Conservation (phyloP, 2,113 vertebrate species). For the Macaca mulatta region DNA sequence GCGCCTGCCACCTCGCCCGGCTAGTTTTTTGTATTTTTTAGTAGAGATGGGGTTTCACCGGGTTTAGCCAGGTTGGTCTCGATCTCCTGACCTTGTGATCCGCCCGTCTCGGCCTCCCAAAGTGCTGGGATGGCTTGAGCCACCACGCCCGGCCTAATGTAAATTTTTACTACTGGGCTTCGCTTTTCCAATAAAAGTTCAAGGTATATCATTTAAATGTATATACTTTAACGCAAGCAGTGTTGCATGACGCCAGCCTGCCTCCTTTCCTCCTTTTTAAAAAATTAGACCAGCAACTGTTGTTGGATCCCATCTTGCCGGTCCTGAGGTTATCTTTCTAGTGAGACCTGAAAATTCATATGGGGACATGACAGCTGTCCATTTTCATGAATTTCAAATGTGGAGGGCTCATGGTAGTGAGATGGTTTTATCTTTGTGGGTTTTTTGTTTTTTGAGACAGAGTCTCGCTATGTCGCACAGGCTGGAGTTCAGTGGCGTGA, state of each 20-base stretch:
- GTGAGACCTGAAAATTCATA: not conserved
- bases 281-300: not conserved
- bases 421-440: not conserved
- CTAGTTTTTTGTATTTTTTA: too few relatives aligned
- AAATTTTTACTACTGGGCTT: not conserved
- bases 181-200: not conserved
- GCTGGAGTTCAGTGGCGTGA: too few relatives aligned
- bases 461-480: too few relatives aligned
- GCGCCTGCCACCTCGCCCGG: too few relatives aligned
- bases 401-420: not conserved
- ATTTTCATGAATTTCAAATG: rapidly evolving
- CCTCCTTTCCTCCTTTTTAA: not conserved
- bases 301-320: not conserved
- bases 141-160: too few relatives aligned
- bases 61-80: too few relatives aligned
- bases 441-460: too few relatives aligned
- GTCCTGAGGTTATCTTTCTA: not conserved
- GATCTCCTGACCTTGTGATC: too few relatives aligned
- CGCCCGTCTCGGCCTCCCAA: too few relatives aligned
- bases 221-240: too few relatives aligned
- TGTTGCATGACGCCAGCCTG: not conserved
- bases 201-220: not conserved
- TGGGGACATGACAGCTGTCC: not conserved
- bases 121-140: too few relatives aligned
- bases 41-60: too few relatives aligned